phyloP scores from a whole-genome alignment of 1,140 invertebrate genomes.

The Sitophilus oryzae region DNA sequence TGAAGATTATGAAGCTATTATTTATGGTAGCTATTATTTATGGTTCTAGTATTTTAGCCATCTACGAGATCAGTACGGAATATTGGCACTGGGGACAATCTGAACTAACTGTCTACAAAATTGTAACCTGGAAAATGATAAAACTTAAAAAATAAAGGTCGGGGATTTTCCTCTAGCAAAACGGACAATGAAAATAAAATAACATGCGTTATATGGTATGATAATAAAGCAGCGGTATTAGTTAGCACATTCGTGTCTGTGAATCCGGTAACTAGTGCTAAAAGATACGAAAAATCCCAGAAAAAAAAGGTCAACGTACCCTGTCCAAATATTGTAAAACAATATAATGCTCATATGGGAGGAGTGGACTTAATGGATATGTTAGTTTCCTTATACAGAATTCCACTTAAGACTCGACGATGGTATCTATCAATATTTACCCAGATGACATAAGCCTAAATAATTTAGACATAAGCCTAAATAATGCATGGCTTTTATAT shows the following conservation, averaged over 20 bases:
- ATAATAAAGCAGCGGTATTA: slow-evolving; percentile 45
- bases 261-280: no score
- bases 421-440: slow-evolving; percentile 27
- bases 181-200: slow-evolving; percentile 26
- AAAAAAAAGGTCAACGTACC: no score
- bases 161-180: no score
- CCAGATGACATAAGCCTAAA: no score
- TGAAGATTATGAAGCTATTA: no score
- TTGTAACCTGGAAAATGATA: slow-evolving; percentile 35
- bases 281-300: no score
- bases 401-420: slow-evolving; percentile 15
- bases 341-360: slow-evolving; percentile 45
- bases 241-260: no score
- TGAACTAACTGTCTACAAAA: slow-evolving; percentile 29
- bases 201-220: slow-evolving; percentile 43
- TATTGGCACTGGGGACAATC: slow-evolving; percentile 32
- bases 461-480: slow-evolving; percentile 31
- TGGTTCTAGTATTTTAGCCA: slow-evolving; percentile 21
- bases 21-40: no score
- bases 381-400: slow-evolving; percentile 28
- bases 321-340: slow-evolving; percentile 42
- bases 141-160: slow-evolving; percentile 41
- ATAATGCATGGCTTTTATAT: slow-evolving; percentile 31
- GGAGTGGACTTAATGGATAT: no score
- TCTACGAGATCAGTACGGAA: slow-evolving; percentile 27